phyloP scores from a whole-genome alignment of 2,888 invertebrate species.

The Lysandra bellargus region DNA sequence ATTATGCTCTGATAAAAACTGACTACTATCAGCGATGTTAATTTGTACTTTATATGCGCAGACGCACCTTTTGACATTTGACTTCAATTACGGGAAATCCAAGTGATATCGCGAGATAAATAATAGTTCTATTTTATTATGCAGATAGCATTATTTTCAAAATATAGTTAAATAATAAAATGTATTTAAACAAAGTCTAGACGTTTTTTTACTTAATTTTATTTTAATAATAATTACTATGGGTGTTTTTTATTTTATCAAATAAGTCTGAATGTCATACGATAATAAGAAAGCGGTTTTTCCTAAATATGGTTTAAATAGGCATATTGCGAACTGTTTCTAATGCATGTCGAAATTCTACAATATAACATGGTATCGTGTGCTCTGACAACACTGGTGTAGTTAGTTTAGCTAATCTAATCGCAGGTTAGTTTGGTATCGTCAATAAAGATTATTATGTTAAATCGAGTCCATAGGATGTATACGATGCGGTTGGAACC shows the following conservation, averaged over 20 bases:
- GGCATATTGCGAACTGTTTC: too few relatives aligned
- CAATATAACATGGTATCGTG: neutral
- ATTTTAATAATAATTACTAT: too few relatives aligned
- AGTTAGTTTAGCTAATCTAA: slow-evolving; percentile 14
- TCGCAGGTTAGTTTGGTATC: neutral
- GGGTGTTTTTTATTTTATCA: too few relatives aligned
- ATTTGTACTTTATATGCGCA: slow-evolving; percentile 50
- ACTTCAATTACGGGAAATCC: slow-evolving; percentile 41
- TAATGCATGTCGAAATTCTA: too few relatives aligned
- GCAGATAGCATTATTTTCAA: neutral
- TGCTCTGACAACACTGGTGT: neutral
- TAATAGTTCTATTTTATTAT: neutral
- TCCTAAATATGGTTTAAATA: too few relatives aligned
- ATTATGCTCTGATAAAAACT: slow-evolving; percentile 56
- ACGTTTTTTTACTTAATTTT: too few relatives aligned
- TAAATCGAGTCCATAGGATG: slow-evolving; percentile 15
- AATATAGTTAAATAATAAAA: too few relatives aligned
- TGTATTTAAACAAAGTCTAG: too few relatives aligned
- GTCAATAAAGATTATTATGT: slow-evolving; percentile 28
- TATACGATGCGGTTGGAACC: slow-evolving; percentile 4
- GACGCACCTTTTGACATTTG: slow-evolving; percentile 52
- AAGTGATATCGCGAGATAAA: slow-evolving; percentile 13
- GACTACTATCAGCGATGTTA: slow-evolving; percentile 44
- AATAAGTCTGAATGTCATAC: too few relatives aligned
- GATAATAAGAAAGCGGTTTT: too few relatives aligned